Base-by-base conservation (phyloP, 2,797 vertebrate species). In the Megaceryle alcyon region DNA sequence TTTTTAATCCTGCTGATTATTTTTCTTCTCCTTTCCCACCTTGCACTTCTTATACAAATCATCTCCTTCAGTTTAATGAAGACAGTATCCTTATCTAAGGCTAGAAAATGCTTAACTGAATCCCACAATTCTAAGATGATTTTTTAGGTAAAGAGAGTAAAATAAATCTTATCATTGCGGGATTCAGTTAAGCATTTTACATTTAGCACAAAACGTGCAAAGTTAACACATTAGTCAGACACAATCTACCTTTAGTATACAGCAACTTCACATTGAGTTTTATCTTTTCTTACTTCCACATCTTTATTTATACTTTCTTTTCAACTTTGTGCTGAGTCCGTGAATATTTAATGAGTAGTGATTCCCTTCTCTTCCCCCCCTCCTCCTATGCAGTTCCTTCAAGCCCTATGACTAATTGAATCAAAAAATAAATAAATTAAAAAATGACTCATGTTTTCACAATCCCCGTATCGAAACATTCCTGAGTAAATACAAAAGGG, bases 401-500 rank as follows among this genome's bases (percentile, higher is more conserved):
- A 37, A 48, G 48, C 41, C 69, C 39, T 43, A 73, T 41, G 46
- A 89, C 48, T 73, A 92, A 73, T 39, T 59, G 79, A 61, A 68
- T 72, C 71, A 73, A 86, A 78, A 92, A 90, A 49, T 10, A 26
- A 51, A 51, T 51, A 28, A 51, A 16, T 28, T 16, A 12, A 12
- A 22, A 12, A 15, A 21, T 29, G 10, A 90, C 75, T 93, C 81
- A 76, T 86, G 25, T 76, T 95, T 96, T 88, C 68, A 86, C 1
- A 0, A 73, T 60, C 78, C 77, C 60, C 79, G 4, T 88, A 92
- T 56, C 0, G 1, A 96, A 94, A 77, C 87, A 89, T 81, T 95
- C 80, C 69, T 68, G 46, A 92, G 72, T 80, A 91, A 91, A 96
- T 94, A 92, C 79, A 94, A 87, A 88, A 92, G 87, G 91, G 72